These are phyloP conservation scores for Macrochelys suwanniensis DNA, from an alignment of 2,797 vertebrate genomes.

Conservation along the genomic window DNA sequence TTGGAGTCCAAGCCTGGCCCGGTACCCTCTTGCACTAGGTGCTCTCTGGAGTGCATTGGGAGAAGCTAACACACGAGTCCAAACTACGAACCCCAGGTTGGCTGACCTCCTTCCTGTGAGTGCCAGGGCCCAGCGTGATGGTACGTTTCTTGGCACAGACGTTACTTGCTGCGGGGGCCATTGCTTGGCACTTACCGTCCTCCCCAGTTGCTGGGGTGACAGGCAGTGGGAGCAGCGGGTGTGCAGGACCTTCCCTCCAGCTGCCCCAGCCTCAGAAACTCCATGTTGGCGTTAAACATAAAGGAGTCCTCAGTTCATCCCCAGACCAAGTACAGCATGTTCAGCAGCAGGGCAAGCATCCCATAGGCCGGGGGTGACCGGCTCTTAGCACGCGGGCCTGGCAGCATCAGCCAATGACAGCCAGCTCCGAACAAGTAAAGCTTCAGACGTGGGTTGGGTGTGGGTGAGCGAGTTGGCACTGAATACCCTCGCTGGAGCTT, in stretches of 20 bases:
- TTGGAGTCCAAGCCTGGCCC: background rate
- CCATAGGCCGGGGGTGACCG: background rate
- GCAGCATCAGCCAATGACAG: background rate
- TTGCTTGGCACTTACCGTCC: too few species aligned
- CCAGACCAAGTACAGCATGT: background rate
- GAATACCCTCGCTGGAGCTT: background rate
- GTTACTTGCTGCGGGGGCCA: background rate
- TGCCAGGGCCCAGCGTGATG: background rate
- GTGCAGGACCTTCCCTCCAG: too few species aligned
- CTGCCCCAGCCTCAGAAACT: too few species aligned
- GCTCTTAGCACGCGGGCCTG: background rate
- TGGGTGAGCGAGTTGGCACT: background rate
- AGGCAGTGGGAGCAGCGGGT: too few species aligned
- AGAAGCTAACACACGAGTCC: background rate
- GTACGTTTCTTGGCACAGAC: background rate
- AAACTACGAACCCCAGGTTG: background rate
- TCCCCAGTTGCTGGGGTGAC: too few species aligned
- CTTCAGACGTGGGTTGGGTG: background rate
- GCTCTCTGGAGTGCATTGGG: background rate
- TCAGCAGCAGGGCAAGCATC: background rate
- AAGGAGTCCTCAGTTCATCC: background rate
- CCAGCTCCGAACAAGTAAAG: background rate
- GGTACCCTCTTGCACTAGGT: background rate
- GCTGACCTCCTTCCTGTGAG: background rate
- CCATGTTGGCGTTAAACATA: too few species aligned